Evolutionary conservation across 37 sponge, comb jelly and placozoan species (phyloP).

Genomic region (Ephydatia muelleri): DNA sequence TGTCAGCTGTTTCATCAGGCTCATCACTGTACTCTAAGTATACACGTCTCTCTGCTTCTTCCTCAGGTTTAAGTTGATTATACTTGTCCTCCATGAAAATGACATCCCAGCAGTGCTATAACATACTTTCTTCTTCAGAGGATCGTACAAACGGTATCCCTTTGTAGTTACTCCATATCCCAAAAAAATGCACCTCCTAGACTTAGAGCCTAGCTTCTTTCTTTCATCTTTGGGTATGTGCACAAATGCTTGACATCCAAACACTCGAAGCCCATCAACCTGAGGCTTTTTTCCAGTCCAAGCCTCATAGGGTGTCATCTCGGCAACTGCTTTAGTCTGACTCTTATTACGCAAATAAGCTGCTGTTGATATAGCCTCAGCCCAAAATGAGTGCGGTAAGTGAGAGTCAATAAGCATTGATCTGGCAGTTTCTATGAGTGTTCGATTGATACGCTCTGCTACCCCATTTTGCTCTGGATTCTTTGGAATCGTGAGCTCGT

Average conservation of each 20-base stretch:
- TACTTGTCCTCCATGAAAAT: slow-evolving; percentile 47
- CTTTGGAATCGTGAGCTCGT: slow-evolving; percentile 44
- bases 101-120: slow-evolving; percentile 65
- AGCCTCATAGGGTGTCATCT: slow-evolving; percentile 34
- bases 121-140: slow-evolving; percentile 9
- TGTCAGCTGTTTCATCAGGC: slow-evolving; percentile 22
- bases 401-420: slow-evolving; percentile 71
- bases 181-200: slow-evolving; percentile 40
- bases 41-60: slow-evolving; percentile 11
- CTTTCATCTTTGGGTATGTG: slow-evolving; percentile 54
- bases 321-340: slow-evolving; percentile 45
- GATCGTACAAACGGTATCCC: slow-evolving; percentile 58
- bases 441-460: slow-evolving; percentile 51
- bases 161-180: slow-evolving; percentile 38
- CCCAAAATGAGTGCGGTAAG: slow-evolving; percentile 70
- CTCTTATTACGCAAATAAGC: slow-evolving; percentile 62
- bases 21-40: slow-evolving; percentile 27
- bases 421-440: slow-evolving; percentile 60
- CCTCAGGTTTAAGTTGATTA: slow-evolving; percentile 16
- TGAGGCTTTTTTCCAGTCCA: slow-evolving; percentile 37
- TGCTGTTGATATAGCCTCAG: slow-evolving; percentile 70
- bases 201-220: slow-evolving; percentile 44
- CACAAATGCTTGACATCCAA: slow-evolving; percentile 46
- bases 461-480: slow-evolving; percentile 60
- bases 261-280: slow-evolving; percentile 18